Percentiles rank a stretch among this genome's conserved stretches.
Evolutionary conservation across 1,140 invertebrate genomes (phyloP).

Genomic region (Latrodectus geometricus): DNA sequence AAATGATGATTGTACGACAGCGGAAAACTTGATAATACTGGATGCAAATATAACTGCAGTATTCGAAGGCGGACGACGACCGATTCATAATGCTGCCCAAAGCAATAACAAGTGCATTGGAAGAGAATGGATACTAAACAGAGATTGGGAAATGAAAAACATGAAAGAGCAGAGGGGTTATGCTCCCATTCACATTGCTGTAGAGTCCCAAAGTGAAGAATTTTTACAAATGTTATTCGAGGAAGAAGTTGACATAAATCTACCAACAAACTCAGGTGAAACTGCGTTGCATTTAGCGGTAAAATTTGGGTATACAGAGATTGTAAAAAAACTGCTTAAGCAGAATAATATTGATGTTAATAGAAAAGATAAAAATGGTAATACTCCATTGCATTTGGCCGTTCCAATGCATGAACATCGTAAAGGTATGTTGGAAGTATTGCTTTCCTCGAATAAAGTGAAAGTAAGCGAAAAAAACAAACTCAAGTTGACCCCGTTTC

Average conservation of each 20-base stretch:
- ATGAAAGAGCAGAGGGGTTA: neutral
- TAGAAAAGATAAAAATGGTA: neutral
- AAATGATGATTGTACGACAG: neutral
- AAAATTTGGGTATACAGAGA: neutral
- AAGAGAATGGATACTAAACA: too few species aligned
- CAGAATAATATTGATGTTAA: neutral
- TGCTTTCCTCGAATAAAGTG: neutral
- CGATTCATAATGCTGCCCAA: constrained; percentile 11
- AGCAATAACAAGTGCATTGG: neutral
- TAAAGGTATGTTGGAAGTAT: neutral
- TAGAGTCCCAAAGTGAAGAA: too few species aligned
- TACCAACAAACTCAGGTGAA: neutral
- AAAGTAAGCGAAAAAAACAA: neutral
- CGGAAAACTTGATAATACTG: neutral
- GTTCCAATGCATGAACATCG: neutral
- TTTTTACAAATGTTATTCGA: neutral
- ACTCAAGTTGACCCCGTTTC: neutral
- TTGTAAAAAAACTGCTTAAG: neutral
- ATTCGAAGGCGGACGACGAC: neutral
- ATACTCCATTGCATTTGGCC: constrained; percentile 16
- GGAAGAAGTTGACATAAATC: neutral
- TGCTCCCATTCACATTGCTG: constrained; percentile 15
- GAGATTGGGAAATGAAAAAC: too few species aligned
- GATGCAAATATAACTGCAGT: constrained; percentile 5
- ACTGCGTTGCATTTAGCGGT: constrained; percentile 16